These are phyloP conservation scores for Taeniopygia guttata DNA, from an alignment of 2,797 vertebrate genomes.

Conservation along the genomic window DNA sequence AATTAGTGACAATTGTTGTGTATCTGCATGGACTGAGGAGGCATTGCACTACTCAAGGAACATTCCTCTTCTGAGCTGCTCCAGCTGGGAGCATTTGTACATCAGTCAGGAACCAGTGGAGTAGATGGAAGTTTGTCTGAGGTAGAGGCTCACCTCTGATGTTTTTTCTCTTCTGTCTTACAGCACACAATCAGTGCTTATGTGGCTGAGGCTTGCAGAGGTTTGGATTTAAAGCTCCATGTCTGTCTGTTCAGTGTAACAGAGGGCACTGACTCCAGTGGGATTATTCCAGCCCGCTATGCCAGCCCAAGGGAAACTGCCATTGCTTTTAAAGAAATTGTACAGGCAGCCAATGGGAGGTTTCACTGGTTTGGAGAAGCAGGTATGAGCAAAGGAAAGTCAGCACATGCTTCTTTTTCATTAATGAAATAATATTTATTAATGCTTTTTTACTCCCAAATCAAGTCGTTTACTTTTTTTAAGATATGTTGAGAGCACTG, in stretches of 20 bases:
- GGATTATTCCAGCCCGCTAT: slow-evolving; percentile 27
- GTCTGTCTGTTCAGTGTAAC: slow-evolving; percentile 75
- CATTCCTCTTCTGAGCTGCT: neutral
- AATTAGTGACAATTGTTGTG: neutral
- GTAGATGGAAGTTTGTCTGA: neutral
- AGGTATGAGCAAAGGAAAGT: slow-evolving; percentile 65
- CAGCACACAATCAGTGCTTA: slow-evolving; percentile 74
- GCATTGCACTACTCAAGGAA: neutral
- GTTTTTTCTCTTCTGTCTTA: neutral
- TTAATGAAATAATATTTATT: neutral
- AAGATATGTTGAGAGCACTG: neutral
- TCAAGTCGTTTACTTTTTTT: neutral
- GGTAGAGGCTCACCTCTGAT: neutral
- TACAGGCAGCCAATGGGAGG: slow-evolving; percentile 65
- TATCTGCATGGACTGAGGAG: neutral
- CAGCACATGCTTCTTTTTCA: neutral
- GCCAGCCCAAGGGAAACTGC: slow-evolving; percentile 60
- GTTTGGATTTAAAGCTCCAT: slow-evolving; percentile 73
- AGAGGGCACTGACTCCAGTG: neutral
- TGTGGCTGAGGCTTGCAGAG: slow-evolving; percentile 68
- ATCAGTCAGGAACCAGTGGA: neutral
- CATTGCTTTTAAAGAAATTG: slow-evolving; percentile 56
- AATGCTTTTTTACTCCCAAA: neutral
- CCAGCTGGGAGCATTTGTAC: neutral
- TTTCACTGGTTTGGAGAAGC: slow-evolving; percentile 84